phyloP scores from a whole-genome alignment of 2,797 vertebrate species.

The Sebastiscus albofasciatus region DNA sequence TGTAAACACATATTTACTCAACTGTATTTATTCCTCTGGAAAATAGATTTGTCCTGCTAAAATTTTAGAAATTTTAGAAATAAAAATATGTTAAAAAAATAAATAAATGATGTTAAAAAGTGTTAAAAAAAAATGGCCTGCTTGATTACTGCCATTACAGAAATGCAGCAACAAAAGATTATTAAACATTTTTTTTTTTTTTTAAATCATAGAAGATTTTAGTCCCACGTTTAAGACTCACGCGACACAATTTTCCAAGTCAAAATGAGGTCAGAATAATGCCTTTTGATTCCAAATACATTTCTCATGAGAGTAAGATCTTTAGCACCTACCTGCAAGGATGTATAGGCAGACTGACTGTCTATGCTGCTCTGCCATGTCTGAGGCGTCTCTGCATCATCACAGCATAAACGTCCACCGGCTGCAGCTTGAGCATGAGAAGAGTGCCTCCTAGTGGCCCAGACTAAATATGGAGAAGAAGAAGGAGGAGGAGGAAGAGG shows the following conservation, averaged over 20 bases:
- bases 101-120: too few relatives aligned
- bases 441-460: constrained; percentile 85
- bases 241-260: background rate
- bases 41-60: constrained; percentile 5
- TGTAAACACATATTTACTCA: constrained; percentile 63
- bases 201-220: background rate
- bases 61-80: background rate
- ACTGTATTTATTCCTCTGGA: constrained; percentile 29
- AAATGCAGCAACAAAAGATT: constrained; percentile 18
- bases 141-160: background rate
- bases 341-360: constrained; percentile 47
- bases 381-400: constrained; percentile 59
- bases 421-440: constrained; percentile 75
- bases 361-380: constrained; percentile 59
- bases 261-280: constrained; percentile 3
- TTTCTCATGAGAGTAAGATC: constrained; percentile 55
- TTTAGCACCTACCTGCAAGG: constrained; percentile 55
- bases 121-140: too few relatives aligned
- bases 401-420: constrained; percentile 19
- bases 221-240: background rate
- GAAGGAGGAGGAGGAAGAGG: constrained; percentile 11
- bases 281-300: constrained; percentile 20
- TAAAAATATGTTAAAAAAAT: background rate
- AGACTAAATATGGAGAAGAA: background rate
- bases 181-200: background rate